Percentiles rank a stretch among this genome's conserved stretches.
These are phyloP conservation scores for Glaucomys volans DNA, from an alignment of 2,113 vertebrate genomes.

Conservation along the genomic window DNA sequence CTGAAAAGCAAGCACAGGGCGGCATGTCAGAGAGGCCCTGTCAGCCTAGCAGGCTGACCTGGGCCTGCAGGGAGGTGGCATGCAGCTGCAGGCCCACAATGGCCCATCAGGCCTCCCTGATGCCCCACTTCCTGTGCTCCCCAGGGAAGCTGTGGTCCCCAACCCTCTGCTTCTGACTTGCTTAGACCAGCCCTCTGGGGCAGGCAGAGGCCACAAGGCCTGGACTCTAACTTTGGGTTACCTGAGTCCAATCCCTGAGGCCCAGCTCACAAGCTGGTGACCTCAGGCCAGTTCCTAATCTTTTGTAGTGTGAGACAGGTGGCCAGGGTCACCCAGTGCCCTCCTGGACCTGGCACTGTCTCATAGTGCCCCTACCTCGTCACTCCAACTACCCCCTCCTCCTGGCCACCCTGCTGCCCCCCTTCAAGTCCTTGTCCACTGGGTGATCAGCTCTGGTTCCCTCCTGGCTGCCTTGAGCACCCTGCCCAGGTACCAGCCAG, in stretches of 20 bases:
- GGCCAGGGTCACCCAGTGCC: background rate
- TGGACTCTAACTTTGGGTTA: background rate
- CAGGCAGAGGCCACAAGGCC: background rate
- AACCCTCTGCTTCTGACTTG: background rate
- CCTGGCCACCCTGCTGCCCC: background rate
- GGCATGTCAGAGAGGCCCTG: background rate
- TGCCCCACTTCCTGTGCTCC: background rate
- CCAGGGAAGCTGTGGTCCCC: background rate
- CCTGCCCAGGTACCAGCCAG: background rate
- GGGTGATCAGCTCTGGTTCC: background rate
- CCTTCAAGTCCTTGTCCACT: background rate
- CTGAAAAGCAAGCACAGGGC: conserved; percentile 75
- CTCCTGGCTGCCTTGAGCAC: background rate
- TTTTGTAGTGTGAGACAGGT: background rate
- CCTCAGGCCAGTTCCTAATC: background rate
- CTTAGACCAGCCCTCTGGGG: background rate
- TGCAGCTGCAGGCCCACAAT: background rate
- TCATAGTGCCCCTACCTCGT: background rate
- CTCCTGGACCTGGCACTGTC: background rate
- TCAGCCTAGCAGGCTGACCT: background rate
- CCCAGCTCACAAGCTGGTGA: background rate
- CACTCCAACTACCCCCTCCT: background rate
- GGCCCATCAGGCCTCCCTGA: background rate
- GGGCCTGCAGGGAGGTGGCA: background rate
- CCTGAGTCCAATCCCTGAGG: background rate